Evolutionary conservation across 2,113 vertebrate genomes (phyloP).

Genomic region (Asarcornis scutulata): DNA sequence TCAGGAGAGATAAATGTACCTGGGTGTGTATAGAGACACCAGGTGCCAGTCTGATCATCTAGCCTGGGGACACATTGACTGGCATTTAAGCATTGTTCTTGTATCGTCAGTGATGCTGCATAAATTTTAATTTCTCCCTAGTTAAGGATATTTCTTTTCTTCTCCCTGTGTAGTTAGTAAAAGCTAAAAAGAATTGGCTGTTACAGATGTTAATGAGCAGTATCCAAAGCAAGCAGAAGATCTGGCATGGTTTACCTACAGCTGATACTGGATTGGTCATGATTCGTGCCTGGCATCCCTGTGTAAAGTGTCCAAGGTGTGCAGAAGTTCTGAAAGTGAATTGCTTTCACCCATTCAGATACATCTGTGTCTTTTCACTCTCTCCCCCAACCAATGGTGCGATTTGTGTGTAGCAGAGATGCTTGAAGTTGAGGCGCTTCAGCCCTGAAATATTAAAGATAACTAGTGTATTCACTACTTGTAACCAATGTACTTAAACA

Average conservation of each 20-base stretch:
- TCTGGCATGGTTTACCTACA: background rate
- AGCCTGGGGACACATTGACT: background rate
- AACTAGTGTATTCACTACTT: fast-evolving
- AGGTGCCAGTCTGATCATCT: background rate
- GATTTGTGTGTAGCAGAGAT: background rate
- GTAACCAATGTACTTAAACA: background rate
- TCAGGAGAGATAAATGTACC: background rate
- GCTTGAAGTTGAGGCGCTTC: background rate
- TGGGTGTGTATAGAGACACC: too few species aligned
- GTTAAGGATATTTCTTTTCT: background rate
- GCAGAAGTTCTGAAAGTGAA: background rate
- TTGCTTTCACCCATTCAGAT: background rate
- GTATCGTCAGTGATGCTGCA: background rate
- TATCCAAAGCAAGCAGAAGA: background rate
- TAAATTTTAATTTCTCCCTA: background rate
- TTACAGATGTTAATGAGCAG: background rate
- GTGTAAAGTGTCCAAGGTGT: background rate
- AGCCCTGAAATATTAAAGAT: fast-evolving
- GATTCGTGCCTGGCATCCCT: background rate
- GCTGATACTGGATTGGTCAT: background rate
- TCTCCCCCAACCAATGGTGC: fast-evolving
- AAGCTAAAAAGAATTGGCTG: background rate
- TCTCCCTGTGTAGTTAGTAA: background rate
- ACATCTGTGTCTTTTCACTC: background rate
- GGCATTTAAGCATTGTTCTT: background rate